phyloP scores from a whole-genome alignment of 2,888 invertebrate species.

The Oscheius sp. region DNA sequence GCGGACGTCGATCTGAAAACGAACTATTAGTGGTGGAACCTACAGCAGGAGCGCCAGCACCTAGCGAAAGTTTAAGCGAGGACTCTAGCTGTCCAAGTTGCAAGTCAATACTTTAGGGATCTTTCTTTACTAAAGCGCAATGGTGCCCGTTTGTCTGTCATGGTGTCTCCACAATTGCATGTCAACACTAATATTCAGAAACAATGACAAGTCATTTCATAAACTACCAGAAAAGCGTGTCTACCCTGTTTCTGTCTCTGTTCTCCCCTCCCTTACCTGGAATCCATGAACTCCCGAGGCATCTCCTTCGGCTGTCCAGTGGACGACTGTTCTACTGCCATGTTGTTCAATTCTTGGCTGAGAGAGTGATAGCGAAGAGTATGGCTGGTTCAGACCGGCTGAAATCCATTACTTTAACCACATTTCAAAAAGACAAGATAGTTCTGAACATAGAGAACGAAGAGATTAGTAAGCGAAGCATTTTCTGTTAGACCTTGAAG shows the following conservation, averaged over 20 bases:
- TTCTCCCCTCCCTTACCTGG: slow-evolving; percentile 51
- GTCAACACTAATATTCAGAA: too few species aligned
- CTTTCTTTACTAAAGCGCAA: too few species aligned
- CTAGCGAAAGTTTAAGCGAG: too few species aligned
- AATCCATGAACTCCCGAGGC: slow-evolving; percentile 58
- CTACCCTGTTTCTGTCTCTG: too few species aligned
- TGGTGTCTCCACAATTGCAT: too few species aligned
- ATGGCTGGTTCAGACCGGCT: slow-evolving; percentile 38
- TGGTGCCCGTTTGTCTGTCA: too few species aligned
- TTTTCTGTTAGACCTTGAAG: slow-evolving; percentile 24
- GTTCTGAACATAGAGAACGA: not conserved
- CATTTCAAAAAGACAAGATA: not conserved
- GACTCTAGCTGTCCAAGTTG: too few species aligned
- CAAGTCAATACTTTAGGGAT: too few species aligned
- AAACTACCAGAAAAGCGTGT: too few species aligned
- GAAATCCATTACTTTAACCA: not conserved
- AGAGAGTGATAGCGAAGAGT: slow-evolving; percentile 44
- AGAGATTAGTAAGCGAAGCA: slow-evolving; percentile 3
- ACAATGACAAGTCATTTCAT: too few species aligned
- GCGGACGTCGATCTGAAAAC: slow-evolving; percentile 57
- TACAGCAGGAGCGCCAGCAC: too few species aligned
- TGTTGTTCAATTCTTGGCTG: slow-evolving; percentile 65
- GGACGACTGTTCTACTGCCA: slow-evolving; percentile 57
- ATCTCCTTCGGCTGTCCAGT: slow-evolving; percentile 67
- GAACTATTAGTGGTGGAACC: too few species aligned